phyloP scores from a whole-genome alignment of 2,113 vertebrate species.

The Genyomyrus donnyi region DNA sequence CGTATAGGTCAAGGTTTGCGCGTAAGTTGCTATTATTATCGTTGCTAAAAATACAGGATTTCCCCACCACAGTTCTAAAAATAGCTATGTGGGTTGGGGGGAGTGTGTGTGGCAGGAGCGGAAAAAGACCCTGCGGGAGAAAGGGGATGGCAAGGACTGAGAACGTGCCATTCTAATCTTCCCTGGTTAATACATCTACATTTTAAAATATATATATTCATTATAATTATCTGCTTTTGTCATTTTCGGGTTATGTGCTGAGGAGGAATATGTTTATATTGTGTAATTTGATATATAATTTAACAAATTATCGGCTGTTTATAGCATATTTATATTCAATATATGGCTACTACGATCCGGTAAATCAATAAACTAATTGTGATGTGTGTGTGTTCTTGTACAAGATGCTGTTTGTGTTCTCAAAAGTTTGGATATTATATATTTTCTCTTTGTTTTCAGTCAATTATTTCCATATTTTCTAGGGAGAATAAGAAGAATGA shows the following conservation, averaged over 20 bases:
- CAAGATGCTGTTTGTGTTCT: not conserved
- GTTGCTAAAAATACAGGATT: conserved; percentile 63
- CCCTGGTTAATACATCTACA: not conserved
- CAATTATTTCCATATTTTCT: not conserved
- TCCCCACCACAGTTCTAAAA: conserved; percentile 51
- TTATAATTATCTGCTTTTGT: not conserved
- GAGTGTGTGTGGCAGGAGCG: conserved; percentile 39
- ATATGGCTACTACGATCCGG: not conserved
- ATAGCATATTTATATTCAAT: not conserved
- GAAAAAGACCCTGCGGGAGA: conserved; percentile 45
- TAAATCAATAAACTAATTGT: not conserved
- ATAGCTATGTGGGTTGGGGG: conserved; percentile 43
- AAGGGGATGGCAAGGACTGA: conserved; percentile 30
- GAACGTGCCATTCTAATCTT: not conserved
- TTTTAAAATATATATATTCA: not conserved
- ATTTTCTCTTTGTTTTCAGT: not conserved
- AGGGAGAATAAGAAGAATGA: not conserved
- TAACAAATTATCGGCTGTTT: not conserved
- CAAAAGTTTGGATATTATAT: not conserved
- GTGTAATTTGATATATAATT: not conserved
- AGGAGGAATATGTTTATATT: not conserved
- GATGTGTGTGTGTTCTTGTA: not conserved
- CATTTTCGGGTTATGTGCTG: not conserved
- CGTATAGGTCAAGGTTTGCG: conserved; percentile 53
- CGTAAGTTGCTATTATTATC: conserved; percentile 58